Percentiles rank a stretch among this genome's conserved stretches.
Evolutionary conservation across 2,113 vertebrate genomes (phyloP).

Genomic region (Odocoileus virginianus): DNA sequence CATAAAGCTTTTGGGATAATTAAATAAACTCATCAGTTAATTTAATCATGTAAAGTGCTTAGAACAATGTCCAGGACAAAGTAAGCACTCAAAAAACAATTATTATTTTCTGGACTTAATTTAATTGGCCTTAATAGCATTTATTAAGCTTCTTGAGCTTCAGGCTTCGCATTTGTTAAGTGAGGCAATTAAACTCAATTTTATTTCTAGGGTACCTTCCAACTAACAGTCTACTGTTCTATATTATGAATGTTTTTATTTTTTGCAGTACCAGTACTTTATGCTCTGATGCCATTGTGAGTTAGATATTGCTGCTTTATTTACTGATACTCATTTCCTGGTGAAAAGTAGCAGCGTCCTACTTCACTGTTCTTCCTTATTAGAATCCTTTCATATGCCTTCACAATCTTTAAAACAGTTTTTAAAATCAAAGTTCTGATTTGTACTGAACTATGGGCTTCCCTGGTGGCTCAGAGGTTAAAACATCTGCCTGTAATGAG

Average conservation of each 20-base stretch:
- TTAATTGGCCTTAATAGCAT: neutral
- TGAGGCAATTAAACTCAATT: neutral
- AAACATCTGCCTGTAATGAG: no score
- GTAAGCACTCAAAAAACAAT: neutral
- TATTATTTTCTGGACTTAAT: conserved; percentile 4
- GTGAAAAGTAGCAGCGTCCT: neutral
- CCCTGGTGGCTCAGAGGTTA: no score
- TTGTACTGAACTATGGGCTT: neutral
- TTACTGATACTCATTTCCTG: neutral
- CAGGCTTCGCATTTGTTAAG: neutral
- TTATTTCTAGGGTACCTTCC: neutral
- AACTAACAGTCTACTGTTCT: neutral
- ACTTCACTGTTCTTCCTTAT: neutral
- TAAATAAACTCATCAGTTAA: neutral
- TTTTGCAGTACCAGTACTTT: neutral
- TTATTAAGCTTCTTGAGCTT: neutral
- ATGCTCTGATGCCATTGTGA: neutral
- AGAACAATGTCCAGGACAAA: neutral
- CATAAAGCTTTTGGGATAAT: neutral
- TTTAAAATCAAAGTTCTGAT: neutral
- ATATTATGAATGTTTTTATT: neutral
- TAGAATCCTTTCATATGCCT: neutral
- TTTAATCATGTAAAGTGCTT: neutral
- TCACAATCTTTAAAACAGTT: neutral
- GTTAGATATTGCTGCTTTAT: neutral